Conservation (phyloP, 1,140 invertebrate species). For the Bombus vancouverensis region DNA sequence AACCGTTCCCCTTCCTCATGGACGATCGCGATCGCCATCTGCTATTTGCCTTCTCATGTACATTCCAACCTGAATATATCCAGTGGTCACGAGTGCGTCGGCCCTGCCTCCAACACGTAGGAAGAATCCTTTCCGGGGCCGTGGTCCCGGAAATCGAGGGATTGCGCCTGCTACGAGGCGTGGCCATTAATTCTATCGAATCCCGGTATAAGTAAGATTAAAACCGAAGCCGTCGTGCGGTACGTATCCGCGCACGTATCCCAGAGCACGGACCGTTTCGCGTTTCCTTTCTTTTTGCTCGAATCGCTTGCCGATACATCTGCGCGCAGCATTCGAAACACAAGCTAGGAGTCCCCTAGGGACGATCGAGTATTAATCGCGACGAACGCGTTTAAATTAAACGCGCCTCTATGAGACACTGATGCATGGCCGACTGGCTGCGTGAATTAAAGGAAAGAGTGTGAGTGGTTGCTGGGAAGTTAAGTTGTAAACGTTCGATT, state of each 20-base stretch:
- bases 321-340: conserved; percentile 25
- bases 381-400: conserved; percentile 44
- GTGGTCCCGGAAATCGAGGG: conserved; percentile 67
- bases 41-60: conserved; percentile 49
- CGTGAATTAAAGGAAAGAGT: conserved; percentile 12
- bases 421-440: conserved; percentile 6
- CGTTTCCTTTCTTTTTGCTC: conserved; percentile 29
- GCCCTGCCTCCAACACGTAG: conserved; percentile 47
- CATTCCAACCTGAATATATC: conserved; percentile 61
- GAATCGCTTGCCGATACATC: conserved; percentile 24
- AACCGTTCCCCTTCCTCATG: not conserved
- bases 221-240: conserved; percentile 48
- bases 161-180: conserved; percentile 57
- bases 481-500: conserved; percentile 4
- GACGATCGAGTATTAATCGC: conserved; percentile 42
- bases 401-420: not conserved
- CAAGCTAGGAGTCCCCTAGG: not conserved
- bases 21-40: conserved; percentile 49
- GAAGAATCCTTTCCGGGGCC: conserved; percentile 66
- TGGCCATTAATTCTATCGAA: conserved; percentile 69
- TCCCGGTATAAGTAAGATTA: conserved; percentile 67
- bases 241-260: conserved; percentile 34
- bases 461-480: not conserved
- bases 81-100: conserved; percentile 64
- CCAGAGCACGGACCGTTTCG: conserved; percentile 8